Conservation (phyloP, 2,797 vertebrate species). For the Melanotaenia trifasciata region DNA sequence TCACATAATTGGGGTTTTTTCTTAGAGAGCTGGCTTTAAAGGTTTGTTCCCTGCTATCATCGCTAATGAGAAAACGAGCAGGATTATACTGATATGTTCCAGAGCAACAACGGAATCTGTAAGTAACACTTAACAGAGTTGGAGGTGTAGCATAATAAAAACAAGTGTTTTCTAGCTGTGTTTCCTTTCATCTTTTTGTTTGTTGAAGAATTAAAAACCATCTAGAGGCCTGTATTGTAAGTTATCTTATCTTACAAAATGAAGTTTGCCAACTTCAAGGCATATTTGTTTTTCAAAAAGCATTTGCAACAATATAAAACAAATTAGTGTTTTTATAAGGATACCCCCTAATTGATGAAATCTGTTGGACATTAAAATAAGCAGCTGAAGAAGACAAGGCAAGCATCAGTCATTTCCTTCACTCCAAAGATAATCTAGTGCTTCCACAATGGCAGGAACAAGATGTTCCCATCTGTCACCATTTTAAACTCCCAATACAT, state of each 20-base stretch:
- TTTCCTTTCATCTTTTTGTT: constrained; percentile 21
- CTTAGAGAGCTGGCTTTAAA: constrained; percentile 64
- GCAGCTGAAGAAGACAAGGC: constrained; percentile 12
- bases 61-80: constrained; percentile 78
- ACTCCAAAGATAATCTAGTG: constrained; percentile 38
- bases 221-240: background rate
- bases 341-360: constrained; percentile 25
- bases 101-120: constrained; percentile 53
- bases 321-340: constrained; percentile 7
- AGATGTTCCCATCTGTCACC: constrained; percentile 43
- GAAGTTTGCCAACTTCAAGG: constrained; percentile 5
- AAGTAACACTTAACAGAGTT: constrained; percentile 58
- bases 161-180: constrained; percentile 28
- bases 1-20: constrained; percentile 75
- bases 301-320: constrained; percentile 20
- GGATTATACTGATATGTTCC: constrained; percentile 45
- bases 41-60: constrained; percentile 75
- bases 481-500: constrained; percentile 48
- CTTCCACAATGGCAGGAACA: constrained; percentile 28
- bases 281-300: background rate
- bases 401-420: constrained; percentile 28
- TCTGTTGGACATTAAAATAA: constrained; percentile 29
- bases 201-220: background rate
- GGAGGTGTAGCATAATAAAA: constrained; percentile 31
- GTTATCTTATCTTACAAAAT: constrained; percentile 16